Conservation (phyloP, 1,140 invertebrate species). For the Radopholus similis region DNA sequence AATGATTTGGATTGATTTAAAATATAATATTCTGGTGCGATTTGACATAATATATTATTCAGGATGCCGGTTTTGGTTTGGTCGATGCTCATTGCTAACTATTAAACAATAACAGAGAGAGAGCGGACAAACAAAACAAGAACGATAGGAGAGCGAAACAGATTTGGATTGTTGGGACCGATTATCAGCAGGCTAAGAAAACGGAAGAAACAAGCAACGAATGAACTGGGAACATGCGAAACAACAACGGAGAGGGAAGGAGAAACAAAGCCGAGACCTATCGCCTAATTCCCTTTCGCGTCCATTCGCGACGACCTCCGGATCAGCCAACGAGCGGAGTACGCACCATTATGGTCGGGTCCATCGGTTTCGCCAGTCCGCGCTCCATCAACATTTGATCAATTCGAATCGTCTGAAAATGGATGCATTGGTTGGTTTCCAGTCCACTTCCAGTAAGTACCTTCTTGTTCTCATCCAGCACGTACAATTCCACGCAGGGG, state of each 20-base stretch:
- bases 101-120: too few species aligned
- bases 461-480: constrained; percentile 44
- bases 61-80: too few species aligned
- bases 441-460: constrained; percentile 8
- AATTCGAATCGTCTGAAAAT: constrained; percentile 39
- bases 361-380: constrained; percentile 33
- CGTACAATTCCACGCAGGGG: constrained; percentile 39
- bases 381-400: constrained; percentile 40
- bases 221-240: neutral
- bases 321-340: neutral
- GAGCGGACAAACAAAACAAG: too few species aligned
- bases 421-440: constrained; percentile 5
- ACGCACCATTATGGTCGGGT: constrained; percentile 32
- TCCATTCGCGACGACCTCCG: neutral
- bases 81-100: too few species aligned
- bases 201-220: too few species aligned
- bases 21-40: too few species aligned
- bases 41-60: too few species aligned
- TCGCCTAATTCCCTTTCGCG: neutral
- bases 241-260: neutral
- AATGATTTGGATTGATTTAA: too few species aligned
- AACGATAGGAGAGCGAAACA: too few species aligned
- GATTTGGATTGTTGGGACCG: too few species aligned
- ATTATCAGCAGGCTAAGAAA: too few species aligned
- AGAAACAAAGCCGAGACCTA: neutral